Evolutionary conservation across 2,113 vertebrate genomes (phyloP), one percentile per base, ranked within the genome.

Genomic region (Vanacampus margaritifer): DNA sequence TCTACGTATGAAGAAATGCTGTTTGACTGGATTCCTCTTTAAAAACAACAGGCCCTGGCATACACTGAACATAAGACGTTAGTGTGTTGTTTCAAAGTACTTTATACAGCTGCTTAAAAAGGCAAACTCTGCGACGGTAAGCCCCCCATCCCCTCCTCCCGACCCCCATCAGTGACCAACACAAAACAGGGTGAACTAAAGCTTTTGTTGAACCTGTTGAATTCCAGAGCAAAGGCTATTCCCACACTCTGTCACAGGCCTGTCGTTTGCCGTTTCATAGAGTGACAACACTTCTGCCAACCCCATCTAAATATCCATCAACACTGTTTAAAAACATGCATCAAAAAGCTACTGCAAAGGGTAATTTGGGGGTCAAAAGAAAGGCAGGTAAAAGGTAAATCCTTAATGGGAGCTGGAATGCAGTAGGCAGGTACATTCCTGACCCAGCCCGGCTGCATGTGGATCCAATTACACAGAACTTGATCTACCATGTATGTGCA

Each of bases 141-240:
- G 50, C 45, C 58, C 65, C 53, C 64, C 16, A 69, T 65, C 63
- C 43, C 43, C 36, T 68, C 65, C 41, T 43, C 63, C 66, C 80
- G 84, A 87, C 78, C 85, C 77, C 70, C 45, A 53, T 72, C 71
- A 76, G 72, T 78, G 65, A 74, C 71, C 75, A 81, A 63, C n/a
- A 67, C 68, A 80, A 86, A 81, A 67, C 54, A 46, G 59, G 62
- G 75, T 2, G 12, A 73, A 70, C 60, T 50, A 7, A 61, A 54
- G 74, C 86, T 82, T 90, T 90, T 90, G 88, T 90, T 79, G 54
- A 80, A 87, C 81, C 84, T 86, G 81, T 74, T 82, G 79, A 84
- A 89, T 88, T 88, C 87, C 83, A 87, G 79, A 75, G 85, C 69
- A 73, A 81, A 85, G 76, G 80, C 68, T 69, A 39, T 90, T 88